Conservation (phyloP, 2,797 vertebrate genomes). For the Chromobotia macracanthus region DNA sequence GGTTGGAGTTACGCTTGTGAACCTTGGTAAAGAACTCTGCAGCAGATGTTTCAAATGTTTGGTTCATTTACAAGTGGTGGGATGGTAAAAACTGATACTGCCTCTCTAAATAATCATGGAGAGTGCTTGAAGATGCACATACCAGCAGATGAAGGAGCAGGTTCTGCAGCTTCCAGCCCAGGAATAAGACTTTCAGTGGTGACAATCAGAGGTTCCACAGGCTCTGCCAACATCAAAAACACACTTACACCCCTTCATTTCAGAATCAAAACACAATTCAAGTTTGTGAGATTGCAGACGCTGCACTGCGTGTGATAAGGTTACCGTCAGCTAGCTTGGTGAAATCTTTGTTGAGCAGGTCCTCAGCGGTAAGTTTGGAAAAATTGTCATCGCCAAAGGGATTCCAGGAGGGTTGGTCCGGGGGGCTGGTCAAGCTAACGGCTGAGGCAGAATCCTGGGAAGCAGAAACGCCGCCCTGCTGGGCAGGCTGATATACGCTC, state of each 20-base stretch:
- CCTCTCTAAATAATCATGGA: neutral
- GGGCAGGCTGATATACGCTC: constrained; percentile 78
- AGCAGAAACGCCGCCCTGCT: constrained; percentile 57
- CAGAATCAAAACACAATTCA: neutral
- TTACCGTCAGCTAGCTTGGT: constrained; percentile 85
- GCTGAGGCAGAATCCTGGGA: constrained; percentile 26
- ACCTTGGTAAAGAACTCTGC: no score
- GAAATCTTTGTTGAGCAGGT: constrained; percentile 88
- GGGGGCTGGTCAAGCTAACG: constrained; percentile 61
- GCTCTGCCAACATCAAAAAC: constrained; percentile 68
- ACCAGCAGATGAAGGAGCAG: constrained; percentile 64
- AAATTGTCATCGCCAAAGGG: constrained; percentile 96
- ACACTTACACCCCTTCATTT: neutral
- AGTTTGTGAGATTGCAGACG: neutral
- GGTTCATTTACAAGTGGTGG: neutral
- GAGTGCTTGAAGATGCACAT: constrained; percentile 13
- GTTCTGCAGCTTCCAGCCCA: constrained; percentile 78
- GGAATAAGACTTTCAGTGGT: constrained; percentile 87
- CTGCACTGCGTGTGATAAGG: neutral
- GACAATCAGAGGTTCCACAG: constrained; percentile 74
- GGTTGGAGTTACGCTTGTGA: no score
- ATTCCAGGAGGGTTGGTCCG: constrained; percentile 87
- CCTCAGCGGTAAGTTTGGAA: constrained; percentile 87
- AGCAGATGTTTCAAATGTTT: no score
- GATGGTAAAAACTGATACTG: neutral